Conservation (phyloP, 2,888 invertebrate genomes). For the Meteorus cinctellus region DNA sequence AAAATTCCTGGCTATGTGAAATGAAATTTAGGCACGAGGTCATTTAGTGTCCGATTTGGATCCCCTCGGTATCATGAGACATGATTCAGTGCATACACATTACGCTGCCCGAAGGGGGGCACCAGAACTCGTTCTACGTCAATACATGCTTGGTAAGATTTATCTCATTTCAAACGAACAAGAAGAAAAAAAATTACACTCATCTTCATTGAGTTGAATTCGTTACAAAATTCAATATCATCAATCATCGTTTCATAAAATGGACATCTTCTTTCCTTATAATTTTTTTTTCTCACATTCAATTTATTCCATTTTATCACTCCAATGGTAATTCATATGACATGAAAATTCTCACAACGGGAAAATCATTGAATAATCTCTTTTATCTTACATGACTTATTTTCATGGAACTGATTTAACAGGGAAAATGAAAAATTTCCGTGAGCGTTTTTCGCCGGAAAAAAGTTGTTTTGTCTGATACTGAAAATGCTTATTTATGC, state of each 20-base stretch:
- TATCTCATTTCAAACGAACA: slow-evolving; percentile 34
- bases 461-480: slow-evolving; percentile 55
- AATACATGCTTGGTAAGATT: slow-evolving; percentile 79
- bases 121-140: slow-evolving; percentile 79
- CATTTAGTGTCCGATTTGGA: slow-evolving; percentile 95
- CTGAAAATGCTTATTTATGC: slow-evolving; percentile 65
- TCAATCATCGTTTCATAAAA: too few species aligned
- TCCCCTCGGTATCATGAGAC: slow-evolving; percentile 92
- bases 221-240: neutral
- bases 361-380: too few species aligned
- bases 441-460: slow-evolving; percentile 17
- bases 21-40: slow-evolving; percentile 85
- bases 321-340: too few species aligned
- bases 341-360: too few species aligned
- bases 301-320: too few species aligned
- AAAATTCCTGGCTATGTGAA: slow-evolving; percentile 55
- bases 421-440: too few species aligned
- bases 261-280: too few species aligned
- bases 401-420: too few species aligned
- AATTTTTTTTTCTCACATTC: too few species aligned
- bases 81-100: slow-evolving; percentile 77
- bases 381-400: neutral
- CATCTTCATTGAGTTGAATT: slow-evolving; percentile 27
- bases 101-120: slow-evolving; percentile 75
- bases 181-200: neutral